These are phyloP conservation scores for Psephotus haematonotus DNA, from an alignment of 2,113 vertebrate species.

Conservation along the genomic window DNA sequence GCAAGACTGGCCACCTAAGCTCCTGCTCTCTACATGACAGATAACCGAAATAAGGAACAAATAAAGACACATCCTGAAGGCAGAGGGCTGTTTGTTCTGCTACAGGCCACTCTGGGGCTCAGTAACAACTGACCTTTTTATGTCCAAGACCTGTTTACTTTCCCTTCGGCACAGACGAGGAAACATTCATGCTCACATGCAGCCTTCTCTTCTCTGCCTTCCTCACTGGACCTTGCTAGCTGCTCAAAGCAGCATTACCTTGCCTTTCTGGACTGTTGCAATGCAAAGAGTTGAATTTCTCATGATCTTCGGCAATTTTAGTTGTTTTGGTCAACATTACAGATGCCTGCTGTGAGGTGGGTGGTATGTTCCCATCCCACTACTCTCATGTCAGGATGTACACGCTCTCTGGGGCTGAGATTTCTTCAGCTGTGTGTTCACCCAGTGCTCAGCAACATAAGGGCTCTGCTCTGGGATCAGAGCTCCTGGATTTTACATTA, in stretches of 20 bases:
- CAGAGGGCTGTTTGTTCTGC: neutral
- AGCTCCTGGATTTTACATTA: neutral
- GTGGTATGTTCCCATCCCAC: neutral
- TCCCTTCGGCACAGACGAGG: neutral
- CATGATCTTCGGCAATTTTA: neutral
- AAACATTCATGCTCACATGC: neutral
- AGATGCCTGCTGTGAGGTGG: neutral
- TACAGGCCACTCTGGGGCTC: neutral
- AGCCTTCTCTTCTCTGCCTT: neutral
- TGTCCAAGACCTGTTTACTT: neutral
- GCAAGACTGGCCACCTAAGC: neutral
- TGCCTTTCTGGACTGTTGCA: neutral
- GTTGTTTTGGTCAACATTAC: neutral
- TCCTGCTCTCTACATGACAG: neutral
- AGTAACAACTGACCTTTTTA: neutral
- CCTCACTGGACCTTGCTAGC: neutral
- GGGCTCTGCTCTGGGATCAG: fast-evolving
- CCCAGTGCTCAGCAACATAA: neutral
- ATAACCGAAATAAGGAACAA: neutral
- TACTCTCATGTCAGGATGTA: neutral
- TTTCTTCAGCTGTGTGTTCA: neutral
- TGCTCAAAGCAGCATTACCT: neutral
- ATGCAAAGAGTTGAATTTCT: neutral
- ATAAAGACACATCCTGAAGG: neutral
- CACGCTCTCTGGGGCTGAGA: neutral